Percentiles rank a stretch among this genome's conserved stretches.
phyloP scores from a whole-genome alignment of 2,888 invertebrate species.

The Megaustenia siamemsis region DNA sequence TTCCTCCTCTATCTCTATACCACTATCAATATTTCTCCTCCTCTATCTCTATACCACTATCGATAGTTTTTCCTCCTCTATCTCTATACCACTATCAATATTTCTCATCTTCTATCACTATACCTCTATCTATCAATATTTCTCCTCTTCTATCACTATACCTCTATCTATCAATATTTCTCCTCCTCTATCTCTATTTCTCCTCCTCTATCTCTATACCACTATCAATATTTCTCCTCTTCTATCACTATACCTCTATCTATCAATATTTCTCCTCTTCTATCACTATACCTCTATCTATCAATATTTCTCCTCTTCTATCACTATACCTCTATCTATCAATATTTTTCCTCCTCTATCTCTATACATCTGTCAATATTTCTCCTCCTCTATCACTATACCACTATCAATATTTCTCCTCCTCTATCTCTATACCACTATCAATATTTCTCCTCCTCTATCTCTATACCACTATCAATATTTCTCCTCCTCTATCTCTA shows the following conservation, averaged over 20 bases:
- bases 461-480: background rate
- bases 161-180: too few relatives aligned
- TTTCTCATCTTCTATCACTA: background rate
- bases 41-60: too few relatives aligned
- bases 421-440: background rate
- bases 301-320: background rate
- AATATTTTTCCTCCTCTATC: background rate
- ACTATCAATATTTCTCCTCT: too few relatives aligned
- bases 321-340: background rate
- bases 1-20: background rate
- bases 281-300: background rate
- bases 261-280: too few relatives aligned
- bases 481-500: too few relatives aligned
- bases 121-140: too few relatives aligned
- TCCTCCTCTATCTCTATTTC: too few relatives aligned
- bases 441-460: background rate
- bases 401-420: background rate
- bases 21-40: background rate
- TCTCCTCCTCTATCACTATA: background rate
- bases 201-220: background rate
- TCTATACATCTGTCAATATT: too few relatives aligned
- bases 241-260: too few relatives aligned
- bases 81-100: background rate
- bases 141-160: too few relatives aligned
- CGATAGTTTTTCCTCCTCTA: background rate